Percentiles rank a stretch among this genome's conserved stretches.
These are phyloP conservation scores for Remorina albescens DNA, from an alignment of 2,797 vertebrate species.

Conservation along the genomic window DNA sequence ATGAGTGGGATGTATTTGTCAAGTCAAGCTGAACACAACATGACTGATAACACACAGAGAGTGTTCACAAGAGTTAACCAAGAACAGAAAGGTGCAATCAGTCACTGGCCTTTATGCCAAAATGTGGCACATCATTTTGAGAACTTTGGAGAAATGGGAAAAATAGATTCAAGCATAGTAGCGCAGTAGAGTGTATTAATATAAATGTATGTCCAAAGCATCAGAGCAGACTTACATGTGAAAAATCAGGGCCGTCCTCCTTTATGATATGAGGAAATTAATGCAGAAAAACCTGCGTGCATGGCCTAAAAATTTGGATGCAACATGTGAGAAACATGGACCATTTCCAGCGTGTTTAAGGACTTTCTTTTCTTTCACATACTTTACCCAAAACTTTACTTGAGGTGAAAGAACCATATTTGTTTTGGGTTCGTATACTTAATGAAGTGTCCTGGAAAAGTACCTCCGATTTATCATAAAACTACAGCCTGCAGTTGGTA, in stretches of 20 bases:
- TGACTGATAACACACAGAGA: neutral
- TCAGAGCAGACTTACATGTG: neutral
- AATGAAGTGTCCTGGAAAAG: neutral
- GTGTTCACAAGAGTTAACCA: too few relatives aligned
- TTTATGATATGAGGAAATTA: conserved; percentile 4
- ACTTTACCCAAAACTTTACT: too few relatives aligned
- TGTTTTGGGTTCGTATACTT: neutral
- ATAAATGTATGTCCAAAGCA: too few relatives aligned
- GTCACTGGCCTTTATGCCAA: too few relatives aligned
- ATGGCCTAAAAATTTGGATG: neutral
- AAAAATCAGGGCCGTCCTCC: neutral
- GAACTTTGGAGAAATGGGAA: too few relatives aligned
- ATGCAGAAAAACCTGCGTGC: neutral
- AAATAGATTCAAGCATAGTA: too few relatives aligned
- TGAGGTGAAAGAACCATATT: neutral
- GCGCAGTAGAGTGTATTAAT: too few relatives aligned
- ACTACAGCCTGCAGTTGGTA: neutral
- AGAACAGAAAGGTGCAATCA: too few relatives aligned
- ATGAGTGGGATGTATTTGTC: neutral
- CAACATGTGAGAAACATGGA: neutral
- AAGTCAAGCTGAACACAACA: neutral
- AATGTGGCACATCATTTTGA: too few relatives aligned
- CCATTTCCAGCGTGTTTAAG: neutral
- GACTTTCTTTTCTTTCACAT: too few relatives aligned
- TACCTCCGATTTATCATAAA: neutral